These are phyloP conservation scores for Ailurus styani DNA, from an alignment of 2,113 vertebrate genomes.

Conservation along the genomic window DNA sequence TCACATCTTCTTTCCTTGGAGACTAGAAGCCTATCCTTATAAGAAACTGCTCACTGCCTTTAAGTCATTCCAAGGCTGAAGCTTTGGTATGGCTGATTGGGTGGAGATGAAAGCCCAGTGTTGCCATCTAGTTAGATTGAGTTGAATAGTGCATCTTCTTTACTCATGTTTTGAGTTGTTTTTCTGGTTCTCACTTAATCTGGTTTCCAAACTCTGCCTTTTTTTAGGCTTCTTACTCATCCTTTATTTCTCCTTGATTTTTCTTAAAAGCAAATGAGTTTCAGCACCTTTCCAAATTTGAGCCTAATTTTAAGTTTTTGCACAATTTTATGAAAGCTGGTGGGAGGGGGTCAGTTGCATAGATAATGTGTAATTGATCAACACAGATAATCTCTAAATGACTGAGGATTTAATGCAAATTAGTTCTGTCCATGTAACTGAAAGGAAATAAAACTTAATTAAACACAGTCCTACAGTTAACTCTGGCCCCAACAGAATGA, in stretches of 20 bases:
- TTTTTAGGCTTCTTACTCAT: not conserved
- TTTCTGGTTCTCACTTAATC: not conserved
- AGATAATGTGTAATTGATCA: not conserved
- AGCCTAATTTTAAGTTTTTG: not conserved
- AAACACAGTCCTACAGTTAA: not conserved
- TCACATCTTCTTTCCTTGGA: not conserved
- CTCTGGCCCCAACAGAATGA: not conserved
- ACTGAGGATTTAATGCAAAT: slow-evolving; percentile 39
- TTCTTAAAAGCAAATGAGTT: not conserved
- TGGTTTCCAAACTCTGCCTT: not conserved
- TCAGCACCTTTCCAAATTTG: not conserved
- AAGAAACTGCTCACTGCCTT: not conserved
- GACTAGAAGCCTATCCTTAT: not conserved
- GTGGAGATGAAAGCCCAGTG: not conserved
- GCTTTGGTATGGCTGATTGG: not conserved
- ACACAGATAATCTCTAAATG: slow-evolving; percentile 31
- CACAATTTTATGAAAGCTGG: not conserved
- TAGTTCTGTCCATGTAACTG: not conserved
- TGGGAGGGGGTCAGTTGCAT: not conserved
- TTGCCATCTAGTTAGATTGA: not conserved
- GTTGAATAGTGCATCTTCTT: not conserved
- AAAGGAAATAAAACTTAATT: slow-evolving; percentile 66
- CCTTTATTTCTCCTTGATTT: not conserved
- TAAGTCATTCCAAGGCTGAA: not conserved
- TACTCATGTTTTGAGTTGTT: not conserved